Evolutionary conservation across 2,113 vertebrate species (phyloP).

Genomic region (Pygoscelis antarcticus): DNA sequence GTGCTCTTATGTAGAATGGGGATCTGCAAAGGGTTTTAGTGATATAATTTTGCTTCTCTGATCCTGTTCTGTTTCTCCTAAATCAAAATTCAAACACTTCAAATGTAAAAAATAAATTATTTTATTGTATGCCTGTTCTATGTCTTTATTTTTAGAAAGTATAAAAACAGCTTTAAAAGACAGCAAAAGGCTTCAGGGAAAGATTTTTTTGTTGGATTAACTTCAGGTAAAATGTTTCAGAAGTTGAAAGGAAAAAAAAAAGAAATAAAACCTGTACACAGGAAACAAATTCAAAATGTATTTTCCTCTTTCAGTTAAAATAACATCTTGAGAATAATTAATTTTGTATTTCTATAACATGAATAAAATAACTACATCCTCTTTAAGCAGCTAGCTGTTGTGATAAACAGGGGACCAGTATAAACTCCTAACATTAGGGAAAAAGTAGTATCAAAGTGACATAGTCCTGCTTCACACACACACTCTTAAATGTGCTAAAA

Average conservation of each 20-base stretch:
- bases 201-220: not conserved
- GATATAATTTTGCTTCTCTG: not conserved
- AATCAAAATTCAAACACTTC: not conserved
- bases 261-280: not conserved
- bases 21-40: not conserved
- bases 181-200: not conserved
- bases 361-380: not conserved
- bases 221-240: not conserved
- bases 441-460: not conserved
- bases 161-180: not conserved
- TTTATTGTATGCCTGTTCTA: not conserved
- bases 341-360: not conserved
- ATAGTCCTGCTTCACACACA: not conserved
- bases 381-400: not conserved
- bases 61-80: not conserved
- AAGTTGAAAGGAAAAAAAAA: not conserved
- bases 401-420: not conserved
- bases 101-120: not conserved
- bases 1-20: accelerated
- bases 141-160: not conserved
- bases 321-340: not conserved
- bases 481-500: not conserved
- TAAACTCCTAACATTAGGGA: not conserved
- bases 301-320: not conserved
- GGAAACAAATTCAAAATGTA: not conserved